These are phyloP conservation scores for Enchytraeus crypticus DNA, from an alignment of 2,888 invertebrate species.

Conservation along the genomic window DNA sequence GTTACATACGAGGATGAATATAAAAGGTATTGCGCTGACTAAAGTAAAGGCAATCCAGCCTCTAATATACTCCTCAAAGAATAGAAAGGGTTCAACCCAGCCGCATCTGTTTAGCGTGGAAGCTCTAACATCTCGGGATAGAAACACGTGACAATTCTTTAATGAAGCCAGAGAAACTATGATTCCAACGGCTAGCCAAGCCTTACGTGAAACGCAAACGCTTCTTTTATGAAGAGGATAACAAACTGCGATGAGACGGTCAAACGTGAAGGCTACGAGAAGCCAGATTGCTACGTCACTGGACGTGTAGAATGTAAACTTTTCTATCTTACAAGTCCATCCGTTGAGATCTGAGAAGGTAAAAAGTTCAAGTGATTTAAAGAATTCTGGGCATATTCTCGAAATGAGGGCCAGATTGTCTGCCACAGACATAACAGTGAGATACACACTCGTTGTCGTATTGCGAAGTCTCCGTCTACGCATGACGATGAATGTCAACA, in stretches of 20 bases:
- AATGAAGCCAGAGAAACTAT: slow-evolving; percentile 24
- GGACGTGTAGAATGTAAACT: slow-evolving; percentile 36
- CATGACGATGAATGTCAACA: slow-evolving; percentile 25
- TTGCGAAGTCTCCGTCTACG: slow-evolving; percentile 16
- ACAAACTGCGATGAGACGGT: slow-evolving; percentile 41
- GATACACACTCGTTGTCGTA: slow-evolving; percentile 27
- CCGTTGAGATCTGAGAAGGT: slow-evolving; percentile 4
- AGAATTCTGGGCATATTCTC: slow-evolving; percentile 27
- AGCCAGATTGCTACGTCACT: slow-evolving; percentile 41
- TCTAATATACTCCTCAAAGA: slow-evolving; percentile 23
- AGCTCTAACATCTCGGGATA: slow-evolving; percentile 30
- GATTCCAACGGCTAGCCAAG: slow-evolving; percentile 24
- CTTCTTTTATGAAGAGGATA: slow-evolving; percentile 33
- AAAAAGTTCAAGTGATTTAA: slow-evolving; percentile 12
- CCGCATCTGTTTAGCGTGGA: slow-evolving; percentile 10
- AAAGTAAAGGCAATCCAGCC: slow-evolving; percentile 26
- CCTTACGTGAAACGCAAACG: slow-evolving; percentile 31
- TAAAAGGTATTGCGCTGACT: slow-evolving; percentile 19
- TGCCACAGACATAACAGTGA: slow-evolving; percentile 23
- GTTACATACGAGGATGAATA: slow-evolving; percentile 25
- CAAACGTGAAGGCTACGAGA: slow-evolving; percentile 38
- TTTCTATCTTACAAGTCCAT: slow-evolving; percentile 34
- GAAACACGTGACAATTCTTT: slow-evolving; percentile 39
- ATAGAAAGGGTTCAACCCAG: slow-evolving; percentile 14
- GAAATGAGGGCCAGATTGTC: slow-evolving; percentile 25